phyloP scores from a whole-genome alignment of 2,888 invertebrate species.

The Pseudeuparius sepicola region DNA sequence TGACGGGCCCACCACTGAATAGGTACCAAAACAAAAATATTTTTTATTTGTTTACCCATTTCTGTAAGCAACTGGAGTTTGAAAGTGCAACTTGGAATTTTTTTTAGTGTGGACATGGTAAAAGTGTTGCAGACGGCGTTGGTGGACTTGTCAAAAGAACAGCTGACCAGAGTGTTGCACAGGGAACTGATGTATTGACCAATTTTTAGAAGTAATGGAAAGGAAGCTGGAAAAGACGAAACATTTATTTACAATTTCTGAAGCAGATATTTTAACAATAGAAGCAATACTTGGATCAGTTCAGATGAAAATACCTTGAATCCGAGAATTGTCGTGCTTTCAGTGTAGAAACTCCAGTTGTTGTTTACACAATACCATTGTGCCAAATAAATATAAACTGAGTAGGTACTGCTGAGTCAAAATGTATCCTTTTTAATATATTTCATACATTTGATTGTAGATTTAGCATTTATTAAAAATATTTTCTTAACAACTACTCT shows the following conservation, averaged over 20 bases:
- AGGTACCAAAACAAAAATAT: constrained; percentile 6
- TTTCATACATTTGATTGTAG: background rate
- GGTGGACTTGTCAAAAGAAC: constrained; percentile 6
- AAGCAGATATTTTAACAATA: background rate
- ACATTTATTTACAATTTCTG: constrained; percentile 1
- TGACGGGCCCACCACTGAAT: constrained; percentile 3
- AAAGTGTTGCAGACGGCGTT: constrained; percentile 6
- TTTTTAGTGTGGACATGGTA: constrained; percentile 8
- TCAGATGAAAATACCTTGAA: constrained; percentile 2
- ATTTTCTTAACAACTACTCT: constrained; percentile 2
- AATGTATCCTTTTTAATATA: background rate
- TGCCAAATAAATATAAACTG: background rate
- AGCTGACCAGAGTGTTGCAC: constrained; percentile 2
- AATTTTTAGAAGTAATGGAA: constrained; percentile 1
- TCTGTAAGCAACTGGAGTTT: background rate
- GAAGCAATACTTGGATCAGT: constrained; percentile 1
- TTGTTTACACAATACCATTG: constrained; percentile 2
- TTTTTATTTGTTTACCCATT: constrained; percentile 6
- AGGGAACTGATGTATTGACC: constrained; percentile 1
- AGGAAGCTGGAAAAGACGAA: constrained; percentile 1
- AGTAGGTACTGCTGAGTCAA: too few relatives aligned
- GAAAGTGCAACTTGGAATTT: constrained; percentile 6
- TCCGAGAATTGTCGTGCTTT: constrained; percentile 1
- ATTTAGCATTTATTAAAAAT: background rate
- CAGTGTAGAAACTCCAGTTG: background rate